Percentiles rank a stretch among this genome's conserved stretches.
These are phyloP conservation scores for Paguma larvata DNA, from an alignment of 2,797 vertebrate species.

Conservation along the genomic window DNA sequence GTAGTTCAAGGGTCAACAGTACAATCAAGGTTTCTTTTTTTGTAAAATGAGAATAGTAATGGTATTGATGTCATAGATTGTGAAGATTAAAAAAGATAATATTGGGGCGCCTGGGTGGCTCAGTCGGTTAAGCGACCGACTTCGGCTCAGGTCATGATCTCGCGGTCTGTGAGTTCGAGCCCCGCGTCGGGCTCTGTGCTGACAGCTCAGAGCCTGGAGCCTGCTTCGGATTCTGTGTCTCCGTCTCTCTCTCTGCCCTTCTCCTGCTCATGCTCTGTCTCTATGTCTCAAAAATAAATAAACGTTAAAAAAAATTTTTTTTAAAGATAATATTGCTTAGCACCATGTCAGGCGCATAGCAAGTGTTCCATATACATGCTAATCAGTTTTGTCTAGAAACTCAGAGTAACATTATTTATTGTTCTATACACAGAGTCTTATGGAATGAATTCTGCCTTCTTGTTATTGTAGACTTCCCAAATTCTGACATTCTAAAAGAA, in stretches of 20 bases:
- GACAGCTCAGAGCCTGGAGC: too few species aligned
- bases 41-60: not conserved
- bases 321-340: not conserved
- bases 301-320: too few species aligned
- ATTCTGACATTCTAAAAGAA: not conserved
- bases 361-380: not conserved
- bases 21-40: slow-evolving; percentile 28
- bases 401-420: not conserved
- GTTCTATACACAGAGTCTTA: not conserved
- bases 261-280: too few species aligned
- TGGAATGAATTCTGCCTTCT: not conserved
- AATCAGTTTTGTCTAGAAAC: not conserved
- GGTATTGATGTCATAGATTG: not conserved
- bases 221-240: too few species aligned
- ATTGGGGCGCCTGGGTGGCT: too few species aligned
- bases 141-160: too few species aligned
- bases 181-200: too few species aligned
- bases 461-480: slow-evolving; percentile 29
- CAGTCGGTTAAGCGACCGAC: too few species aligned
- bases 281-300: too few species aligned
- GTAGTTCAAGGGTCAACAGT: not conserved
- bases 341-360: not conserved
- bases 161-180: too few species aligned
- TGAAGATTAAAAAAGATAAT: not conserved
- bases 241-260: too few species aligned